Evolutionary conservation across 2,888 invertebrate genomes (phyloP).

Genomic region (Zygogramma bicolorata): DNA sequence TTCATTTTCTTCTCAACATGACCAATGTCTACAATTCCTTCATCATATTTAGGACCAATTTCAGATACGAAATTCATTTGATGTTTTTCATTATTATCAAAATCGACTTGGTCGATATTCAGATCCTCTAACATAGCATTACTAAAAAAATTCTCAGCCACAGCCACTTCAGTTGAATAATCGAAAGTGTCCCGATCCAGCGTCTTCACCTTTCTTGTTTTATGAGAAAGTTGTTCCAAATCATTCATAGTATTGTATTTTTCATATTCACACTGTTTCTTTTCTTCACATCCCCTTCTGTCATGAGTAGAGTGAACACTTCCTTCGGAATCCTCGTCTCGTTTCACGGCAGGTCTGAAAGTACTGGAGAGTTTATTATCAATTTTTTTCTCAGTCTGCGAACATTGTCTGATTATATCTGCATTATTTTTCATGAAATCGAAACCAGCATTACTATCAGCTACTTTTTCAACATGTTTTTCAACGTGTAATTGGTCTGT

Average conservation of each 20-base stretch:
- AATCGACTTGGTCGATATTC: background rate
- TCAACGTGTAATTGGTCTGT: background rate
- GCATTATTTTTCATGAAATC: too few relatives aligned
- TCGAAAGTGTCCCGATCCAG: background rate
- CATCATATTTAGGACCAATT: background rate
- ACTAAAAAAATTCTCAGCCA: background rate
- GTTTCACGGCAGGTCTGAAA: too few relatives aligned
- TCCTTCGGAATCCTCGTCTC: too few relatives aligned
- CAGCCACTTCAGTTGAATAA: background rate
- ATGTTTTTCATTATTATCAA: background rate
- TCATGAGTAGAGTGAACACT: too few relatives aligned
- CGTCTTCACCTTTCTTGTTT: background rate
- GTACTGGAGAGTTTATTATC: too few relatives aligned
- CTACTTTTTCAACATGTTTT: too few relatives aligned
- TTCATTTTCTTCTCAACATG: background rate
- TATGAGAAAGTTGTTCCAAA: background rate
- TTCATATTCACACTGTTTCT: background rate
- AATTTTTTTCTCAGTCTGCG: too few relatives aligned
- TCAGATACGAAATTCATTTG: background rate
- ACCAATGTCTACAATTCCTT: background rate
- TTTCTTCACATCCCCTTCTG: too few relatives aligned
- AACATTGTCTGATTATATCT: too few relatives aligned
- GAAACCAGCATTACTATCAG: too few relatives aligned
- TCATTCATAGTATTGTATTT: background rate
- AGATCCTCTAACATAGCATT: background rate